Evolutionary conservation across 2,888 invertebrate species (phyloP).

Genomic region (Ormia ochracea): DNA sequence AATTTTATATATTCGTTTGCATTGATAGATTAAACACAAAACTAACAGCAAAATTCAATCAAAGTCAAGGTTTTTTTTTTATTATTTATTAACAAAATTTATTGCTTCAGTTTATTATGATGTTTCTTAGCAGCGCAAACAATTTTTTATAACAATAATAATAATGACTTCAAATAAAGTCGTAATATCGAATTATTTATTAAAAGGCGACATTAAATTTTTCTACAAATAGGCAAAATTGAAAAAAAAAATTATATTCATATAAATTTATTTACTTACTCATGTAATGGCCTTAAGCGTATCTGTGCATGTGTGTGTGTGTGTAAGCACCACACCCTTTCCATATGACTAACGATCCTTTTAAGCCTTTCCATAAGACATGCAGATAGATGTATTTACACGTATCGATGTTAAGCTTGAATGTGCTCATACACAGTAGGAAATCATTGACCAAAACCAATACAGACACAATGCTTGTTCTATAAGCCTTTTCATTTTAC

Average conservation of each 20-base stretch:
- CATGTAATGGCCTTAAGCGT: too few species aligned
- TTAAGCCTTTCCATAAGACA: too few species aligned
- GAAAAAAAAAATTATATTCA: conserved; percentile 5
- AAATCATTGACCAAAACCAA: too few species aligned
- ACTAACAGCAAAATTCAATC: conserved; percentile 21
- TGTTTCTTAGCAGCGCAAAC: conserved; percentile 11
- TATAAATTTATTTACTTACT: background rate
- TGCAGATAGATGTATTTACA: too few species aligned
- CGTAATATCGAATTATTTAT: conserved; percentile 15
- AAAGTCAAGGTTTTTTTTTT: conserved; percentile 20
- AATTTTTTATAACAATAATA: conserved; percentile 23
- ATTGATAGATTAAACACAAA: conserved; percentile 7
- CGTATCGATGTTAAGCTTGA: too few species aligned
- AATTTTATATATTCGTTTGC: conserved; percentile 2
- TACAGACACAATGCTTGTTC: too few species aligned
- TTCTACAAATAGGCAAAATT: background rate
- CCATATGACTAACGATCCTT: too few species aligned
- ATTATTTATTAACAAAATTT: conserved; percentile 34
- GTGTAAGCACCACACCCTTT: too few species aligned
- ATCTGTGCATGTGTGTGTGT: too few species aligned
- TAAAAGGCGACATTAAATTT: conserved; percentile 37
- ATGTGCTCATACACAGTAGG: too few species aligned
- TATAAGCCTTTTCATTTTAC: too few species aligned
- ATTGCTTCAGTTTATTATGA: conserved; percentile 12
- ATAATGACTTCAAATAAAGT: conserved; percentile 19